Evolutionary conservation across 2,113 vertebrate genomes (phyloP), one percentile per base, ranked within the genome.

Genomic region (Ciconia boyciana): DNA sequence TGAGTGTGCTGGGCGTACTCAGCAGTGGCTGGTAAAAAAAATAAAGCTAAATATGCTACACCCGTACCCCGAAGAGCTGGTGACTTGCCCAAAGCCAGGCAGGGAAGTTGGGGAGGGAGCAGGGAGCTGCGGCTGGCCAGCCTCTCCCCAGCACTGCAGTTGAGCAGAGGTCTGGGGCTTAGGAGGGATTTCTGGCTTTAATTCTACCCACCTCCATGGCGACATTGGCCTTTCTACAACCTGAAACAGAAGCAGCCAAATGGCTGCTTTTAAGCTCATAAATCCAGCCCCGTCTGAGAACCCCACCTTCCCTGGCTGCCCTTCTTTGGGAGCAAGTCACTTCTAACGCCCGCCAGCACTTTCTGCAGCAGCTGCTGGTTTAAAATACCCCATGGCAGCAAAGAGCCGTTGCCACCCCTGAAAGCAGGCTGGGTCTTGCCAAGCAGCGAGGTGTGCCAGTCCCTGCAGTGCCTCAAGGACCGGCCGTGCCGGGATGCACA

Each of bases 161-260:
- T 1, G 5, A 90, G 82, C 60, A 89, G 83, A 88, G 86, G 16
- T 39, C 76, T 83, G 83, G 64, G 83, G 96, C 93, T 96, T 96
- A 95, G 92, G 55, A 86, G 69, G 85, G 94, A 96, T 96, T 96
- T 96, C 90, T 86, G 88, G 62, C 48, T 96, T 95, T 94, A 96
- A 81, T 86, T 96, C 94, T 92, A 39, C 76, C 90, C 92, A 96
- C 94, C 95, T 94, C 93, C 93, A 68, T 9, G 68, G 90, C 88
- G 90, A 88, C 96, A 95, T 94, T 95, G 96, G 93, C 95, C 96
- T 94, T 94, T 93, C 90, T 80, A 91, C 91, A 95, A 94, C 95
- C 93, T 71, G 77, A 87, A 96, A 95, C 43, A 93, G 60, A 93
- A 88, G 90, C 2, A 77, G 71, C 90, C 89, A 77, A 92, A 92